Evolutionary conservation across 2,888 invertebrate genomes (phyloP).

Genomic region (Plebejus argus): DNA sequence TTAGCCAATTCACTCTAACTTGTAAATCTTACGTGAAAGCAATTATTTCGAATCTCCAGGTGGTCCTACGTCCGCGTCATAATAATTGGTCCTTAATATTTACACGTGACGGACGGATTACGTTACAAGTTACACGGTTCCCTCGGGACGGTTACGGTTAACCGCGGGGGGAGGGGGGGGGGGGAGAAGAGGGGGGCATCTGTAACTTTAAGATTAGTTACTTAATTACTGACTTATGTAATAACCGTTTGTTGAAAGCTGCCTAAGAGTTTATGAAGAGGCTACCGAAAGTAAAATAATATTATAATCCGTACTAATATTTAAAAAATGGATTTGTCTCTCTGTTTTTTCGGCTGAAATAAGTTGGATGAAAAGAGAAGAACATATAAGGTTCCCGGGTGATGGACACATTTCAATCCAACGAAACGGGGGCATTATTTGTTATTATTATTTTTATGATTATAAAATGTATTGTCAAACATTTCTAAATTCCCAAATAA

Average conservation of each 20-base stretch:
- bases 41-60: background rate
- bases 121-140: background rate
- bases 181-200: background rate
- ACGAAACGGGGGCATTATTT: no score
- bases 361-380: no score
- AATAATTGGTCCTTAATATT: constrained; percentile 3
- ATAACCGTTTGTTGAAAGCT: background rate
- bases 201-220: background rate
- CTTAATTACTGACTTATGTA: background rate
- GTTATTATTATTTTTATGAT: no score
- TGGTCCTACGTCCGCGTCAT: background rate
- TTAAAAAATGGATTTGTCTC: no score
- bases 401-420: no score
- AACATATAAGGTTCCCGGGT: no score
- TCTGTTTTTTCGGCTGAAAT: no score
- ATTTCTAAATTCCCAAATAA: no score
- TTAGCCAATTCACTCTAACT: background rate
- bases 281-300: no score
- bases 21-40: background rate
- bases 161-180: background rate
- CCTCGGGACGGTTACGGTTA: background rate
- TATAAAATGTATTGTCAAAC: no score
- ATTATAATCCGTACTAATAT: background rate
- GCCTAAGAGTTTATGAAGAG: no score
- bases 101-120: background rate